These are phyloP conservation scores for Sinocyclocheilus rhinocerous DNA, from an alignment of 2,113 vertebrate genomes.

Conservation along the genomic window DNA sequence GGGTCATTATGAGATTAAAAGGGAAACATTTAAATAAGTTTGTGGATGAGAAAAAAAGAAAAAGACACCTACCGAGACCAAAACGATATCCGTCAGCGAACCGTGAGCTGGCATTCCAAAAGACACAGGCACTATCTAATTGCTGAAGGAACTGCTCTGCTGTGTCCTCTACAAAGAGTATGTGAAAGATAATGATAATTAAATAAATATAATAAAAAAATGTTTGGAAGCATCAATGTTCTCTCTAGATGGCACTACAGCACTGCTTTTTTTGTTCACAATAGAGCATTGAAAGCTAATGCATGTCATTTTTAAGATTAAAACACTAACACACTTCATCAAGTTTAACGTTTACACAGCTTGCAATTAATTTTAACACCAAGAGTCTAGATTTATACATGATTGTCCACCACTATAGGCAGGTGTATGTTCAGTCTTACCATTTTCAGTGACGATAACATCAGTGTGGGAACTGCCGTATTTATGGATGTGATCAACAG, in stretches of 20 bases:
- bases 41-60: not conserved
- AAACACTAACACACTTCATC: not conserved
- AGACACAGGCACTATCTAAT: conserved; percentile 95
- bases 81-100: conserved; percentile 97
- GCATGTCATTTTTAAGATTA: no score
- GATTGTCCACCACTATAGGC: not conserved
- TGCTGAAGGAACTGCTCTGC: conserved; percentile 96
- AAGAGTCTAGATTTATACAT: not conserved
- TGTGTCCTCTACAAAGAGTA: conserved; percentile 79
- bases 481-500: conserved; percentile 95
- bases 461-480: conserved; percentile 98
- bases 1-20: not conserved
- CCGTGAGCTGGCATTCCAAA: conserved; percentile 94
- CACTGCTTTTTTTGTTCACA: not conserved
- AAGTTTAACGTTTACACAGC: not conserved
- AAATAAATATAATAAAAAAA: not conserved
- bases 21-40: not conserved
- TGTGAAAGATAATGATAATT: not conserved
- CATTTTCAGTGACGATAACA: conserved; percentile 92
- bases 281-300: not conserved
- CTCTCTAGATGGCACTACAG: conserved; percentile 47
- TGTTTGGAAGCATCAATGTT: not conserved
- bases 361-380: not conserved
- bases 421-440: conserved; percentile 69
- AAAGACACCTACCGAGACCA: conserved; percentile 84